A percentile compares a stretch with the other conserved stretches of the same genome.
Conservation (phyloP, 1,140 invertebrate genomes). For the Zelostemma sp. region DNA sequence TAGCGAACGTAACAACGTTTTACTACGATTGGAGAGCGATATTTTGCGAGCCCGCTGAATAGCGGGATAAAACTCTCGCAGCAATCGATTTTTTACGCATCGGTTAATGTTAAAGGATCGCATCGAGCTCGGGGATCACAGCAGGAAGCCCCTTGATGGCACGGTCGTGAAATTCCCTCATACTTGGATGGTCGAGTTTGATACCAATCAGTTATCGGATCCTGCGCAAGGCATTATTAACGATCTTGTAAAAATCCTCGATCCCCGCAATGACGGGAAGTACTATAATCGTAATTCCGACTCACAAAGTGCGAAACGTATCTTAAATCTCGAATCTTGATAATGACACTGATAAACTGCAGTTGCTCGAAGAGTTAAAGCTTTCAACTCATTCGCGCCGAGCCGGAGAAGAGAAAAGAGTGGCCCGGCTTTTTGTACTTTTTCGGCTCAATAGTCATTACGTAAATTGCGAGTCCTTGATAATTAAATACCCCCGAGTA, state of each 20-base stretch:
- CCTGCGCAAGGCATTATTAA: conserved; percentile 47
- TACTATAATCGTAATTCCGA: conserved; percentile 36
- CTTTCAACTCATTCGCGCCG: conserved; percentile 35
- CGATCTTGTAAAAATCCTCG: conserved; percentile 37
- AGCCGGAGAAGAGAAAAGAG: conserved; percentile 9
- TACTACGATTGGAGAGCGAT: too few relatives aligned
- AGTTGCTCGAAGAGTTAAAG: conserved; percentile 26
- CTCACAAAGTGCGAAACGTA: conserved; percentile 36
- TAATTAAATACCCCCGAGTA: background rate
- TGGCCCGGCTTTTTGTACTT: conserved; percentile 28
- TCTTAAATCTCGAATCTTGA: conserved; percentile 38
- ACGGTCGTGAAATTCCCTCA: conserved; percentile 47
- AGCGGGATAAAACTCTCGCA: conserved; percentile 17
- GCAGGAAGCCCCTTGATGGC: conserved; percentile 39
- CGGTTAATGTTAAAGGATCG: conserved; percentile 26
- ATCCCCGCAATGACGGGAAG: conserved; percentile 36
- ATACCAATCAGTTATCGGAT: conserved; percentile 56
- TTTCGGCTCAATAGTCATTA: conserved; percentile 35
- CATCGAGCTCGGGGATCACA: conserved; percentile 20
- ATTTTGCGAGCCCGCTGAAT: conserved; percentile 1
- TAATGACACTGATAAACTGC: conserved; percentile 47
- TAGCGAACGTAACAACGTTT: too few relatives aligned
- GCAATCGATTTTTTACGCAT: conserved; percentile 40
- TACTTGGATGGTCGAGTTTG: conserved; percentile 40
- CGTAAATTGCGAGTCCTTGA: conserved; percentile 26